Conservation (phyloP, 2,888 invertebrate genomes). For the Amphimallon solstitiale region DNA sequence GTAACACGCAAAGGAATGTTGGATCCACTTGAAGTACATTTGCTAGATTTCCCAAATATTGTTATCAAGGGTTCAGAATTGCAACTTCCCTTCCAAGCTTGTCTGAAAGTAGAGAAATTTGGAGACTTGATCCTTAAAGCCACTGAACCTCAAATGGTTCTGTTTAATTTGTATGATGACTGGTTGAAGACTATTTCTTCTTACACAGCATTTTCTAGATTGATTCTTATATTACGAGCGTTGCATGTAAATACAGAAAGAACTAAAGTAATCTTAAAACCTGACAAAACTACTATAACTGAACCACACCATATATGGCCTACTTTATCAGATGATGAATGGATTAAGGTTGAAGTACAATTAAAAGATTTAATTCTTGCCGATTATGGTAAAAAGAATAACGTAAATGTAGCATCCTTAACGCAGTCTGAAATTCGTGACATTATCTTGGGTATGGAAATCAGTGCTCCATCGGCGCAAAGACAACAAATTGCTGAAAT, state of each 20-base stretch:
- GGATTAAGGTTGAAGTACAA: conserved; percentile 99
- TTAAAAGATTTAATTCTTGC: conserved; percentile 98
- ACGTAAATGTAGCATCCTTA: conserved; percentile 97
- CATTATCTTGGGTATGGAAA: conserved; percentile 99
- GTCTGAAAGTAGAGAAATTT: conserved; percentile 98
- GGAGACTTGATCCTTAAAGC: conserved; percentile 99
- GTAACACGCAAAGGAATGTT: conserved; percentile 99
- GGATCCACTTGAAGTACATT: conserved; percentile 98
- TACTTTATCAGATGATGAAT: conserved; percentile 95
- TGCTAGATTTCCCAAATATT: conserved; percentile 99
- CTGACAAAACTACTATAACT: conserved; percentile 98
- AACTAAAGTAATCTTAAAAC: conserved; percentile 97
- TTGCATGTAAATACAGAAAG: conserved; percentile 99
- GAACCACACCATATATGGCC: conserved; percentile 99
- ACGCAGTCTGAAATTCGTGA: conserved; percentile 99
- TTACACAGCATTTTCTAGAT: conserved; percentile 97
- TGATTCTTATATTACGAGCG: conserved; percentile 95
- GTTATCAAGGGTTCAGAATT: conserved; percentile 99
- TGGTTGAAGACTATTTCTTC: conserved; percentile 99
- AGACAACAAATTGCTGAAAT: conserved; percentile 99
- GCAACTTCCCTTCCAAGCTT: conserved; percentile 98
- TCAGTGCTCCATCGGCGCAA: conserved; percentile 98
- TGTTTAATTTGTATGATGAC: conserved; percentile 99
- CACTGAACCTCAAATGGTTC: conserved; percentile 99
- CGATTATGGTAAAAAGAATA: conserved; percentile 99